Conservation (phyloP, 2,797 vertebrate genomes). For the Neosalanx taihuensis region DNA sequence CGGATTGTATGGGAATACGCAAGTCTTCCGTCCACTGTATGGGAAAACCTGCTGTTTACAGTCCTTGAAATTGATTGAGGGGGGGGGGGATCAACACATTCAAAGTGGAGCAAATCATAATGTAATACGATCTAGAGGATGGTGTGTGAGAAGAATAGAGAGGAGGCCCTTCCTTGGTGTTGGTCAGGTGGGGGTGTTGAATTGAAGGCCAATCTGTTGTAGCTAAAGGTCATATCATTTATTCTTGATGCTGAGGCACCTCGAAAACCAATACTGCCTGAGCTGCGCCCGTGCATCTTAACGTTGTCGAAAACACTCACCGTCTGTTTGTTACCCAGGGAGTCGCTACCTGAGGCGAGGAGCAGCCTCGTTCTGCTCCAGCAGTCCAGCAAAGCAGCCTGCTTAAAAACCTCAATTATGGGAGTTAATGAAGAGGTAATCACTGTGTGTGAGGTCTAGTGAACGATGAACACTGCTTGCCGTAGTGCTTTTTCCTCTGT, state of each 20-base stretch:
- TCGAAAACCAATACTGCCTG: constrained; percentile 42
- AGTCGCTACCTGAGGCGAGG: constrained; percentile 25
- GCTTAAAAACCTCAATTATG: constrained; percentile 43
- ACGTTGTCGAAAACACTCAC: background rate
- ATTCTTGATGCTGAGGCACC: constrained; percentile 58
- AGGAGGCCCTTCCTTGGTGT: constrained; percentile 43
- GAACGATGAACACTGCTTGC: constrained; percentile 18
- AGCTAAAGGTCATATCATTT: constrained; percentile 68
- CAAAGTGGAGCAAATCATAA: constrained; percentile 39
- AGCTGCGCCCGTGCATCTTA: constrained; percentile 25
- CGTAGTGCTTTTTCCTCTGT: constrained; percentile 18
- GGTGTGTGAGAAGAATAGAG: constrained; percentile 52
- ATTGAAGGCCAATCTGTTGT: constrained; percentile 60
- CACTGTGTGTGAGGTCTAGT: constrained; percentile 37
- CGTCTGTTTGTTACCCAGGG: constrained; percentile 17
- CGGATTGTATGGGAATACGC: constrained; percentile 61
- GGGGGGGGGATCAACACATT: constrained; percentile 67
- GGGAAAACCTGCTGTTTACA: constrained; percentile 62
- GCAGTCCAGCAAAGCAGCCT: constrained; percentile 21
- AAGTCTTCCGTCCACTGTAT: constrained; percentile 55
- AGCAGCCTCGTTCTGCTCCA: constrained; percentile 21
- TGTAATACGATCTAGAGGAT: constrained; percentile 28
- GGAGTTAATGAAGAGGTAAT: constrained; percentile 63
- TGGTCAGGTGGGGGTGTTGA: constrained; percentile 59
- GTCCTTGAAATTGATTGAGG: constrained; percentile 71